Evolutionary conservation across 2,888 invertebrate species (phyloP).

Genomic region (Athalia circularis): DNA sequence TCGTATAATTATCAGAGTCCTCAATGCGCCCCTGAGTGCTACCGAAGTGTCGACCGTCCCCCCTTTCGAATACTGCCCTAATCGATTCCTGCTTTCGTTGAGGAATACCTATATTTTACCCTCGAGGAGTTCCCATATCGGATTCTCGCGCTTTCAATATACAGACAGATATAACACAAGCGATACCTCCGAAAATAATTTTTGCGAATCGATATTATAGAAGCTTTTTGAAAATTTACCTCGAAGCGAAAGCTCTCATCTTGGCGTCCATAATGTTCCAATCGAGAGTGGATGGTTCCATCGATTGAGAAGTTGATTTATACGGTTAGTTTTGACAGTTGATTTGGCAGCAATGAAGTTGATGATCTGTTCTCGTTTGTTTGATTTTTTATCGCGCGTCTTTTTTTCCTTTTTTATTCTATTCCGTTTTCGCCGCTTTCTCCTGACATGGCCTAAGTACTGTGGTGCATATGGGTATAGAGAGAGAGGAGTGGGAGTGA

Average conservation of each 20-base stretch:
- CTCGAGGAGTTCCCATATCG: too few species aligned
- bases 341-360: constrained; percentile 6
- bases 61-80: background rate
- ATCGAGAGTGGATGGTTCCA: background rate
- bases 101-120: too few species aligned
- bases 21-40: background rate
- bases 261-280: background rate
- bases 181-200: too few species aligned
- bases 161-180: too few species aligned
- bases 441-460: background rate
- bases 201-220: too few species aligned
- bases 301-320: constrained; percentile 8
- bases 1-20: background rate
- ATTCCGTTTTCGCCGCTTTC: background rate
- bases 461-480: background rate
- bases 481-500: background rate
- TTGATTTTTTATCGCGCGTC: background rate
- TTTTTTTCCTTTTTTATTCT: too few species aligned
- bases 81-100: background rate
- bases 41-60: background rate
- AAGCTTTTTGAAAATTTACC: background rate
- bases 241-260: background rate
- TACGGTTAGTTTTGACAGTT: background rate
- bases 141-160: too few species aligned
- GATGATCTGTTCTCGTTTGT: background rate